phyloP scores from a whole-genome alignment of 2,113 vertebrate genomes.

The Gallinago jamesoni region DNA sequence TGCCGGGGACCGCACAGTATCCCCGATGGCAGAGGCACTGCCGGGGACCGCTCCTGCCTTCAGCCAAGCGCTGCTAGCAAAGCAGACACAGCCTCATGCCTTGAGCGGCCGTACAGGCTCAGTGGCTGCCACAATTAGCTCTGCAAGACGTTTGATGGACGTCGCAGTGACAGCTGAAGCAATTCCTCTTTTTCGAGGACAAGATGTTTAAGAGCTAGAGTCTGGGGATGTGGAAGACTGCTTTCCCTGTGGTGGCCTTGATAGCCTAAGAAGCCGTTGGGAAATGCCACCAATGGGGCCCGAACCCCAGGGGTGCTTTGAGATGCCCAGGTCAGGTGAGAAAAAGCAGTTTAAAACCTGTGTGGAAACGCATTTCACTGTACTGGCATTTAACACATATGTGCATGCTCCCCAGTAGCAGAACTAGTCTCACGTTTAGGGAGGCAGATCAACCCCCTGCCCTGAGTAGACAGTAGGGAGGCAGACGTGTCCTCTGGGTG shows the following conservation, averaged over 20 bases:
- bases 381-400: background rate
- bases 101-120: background rate
- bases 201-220: background rate
- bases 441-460: background rate
- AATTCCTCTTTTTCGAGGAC: background rate
- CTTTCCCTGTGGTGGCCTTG: background rate
- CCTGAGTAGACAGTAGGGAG: background rate
- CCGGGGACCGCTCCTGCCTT: background rate
- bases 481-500: background rate
- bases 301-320: background rate
- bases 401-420: background rate
- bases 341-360: background rate
- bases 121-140: background rate
- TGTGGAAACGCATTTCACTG: background rate
- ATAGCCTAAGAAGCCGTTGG: background rate
- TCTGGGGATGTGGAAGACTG: background rate
- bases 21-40: rapidly evolving
- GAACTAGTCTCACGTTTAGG: background rate
- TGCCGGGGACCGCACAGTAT: background rate
- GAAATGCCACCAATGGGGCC: background rate
- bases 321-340: background rate
- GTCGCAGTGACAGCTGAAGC: background rate
- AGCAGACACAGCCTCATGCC: background rate
- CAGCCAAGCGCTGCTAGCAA: background rate
- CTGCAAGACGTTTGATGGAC: background rate